Conservation (phyloP, 2,888 invertebrate genomes). For the Chaetogeoica ovagalla region DNA sequence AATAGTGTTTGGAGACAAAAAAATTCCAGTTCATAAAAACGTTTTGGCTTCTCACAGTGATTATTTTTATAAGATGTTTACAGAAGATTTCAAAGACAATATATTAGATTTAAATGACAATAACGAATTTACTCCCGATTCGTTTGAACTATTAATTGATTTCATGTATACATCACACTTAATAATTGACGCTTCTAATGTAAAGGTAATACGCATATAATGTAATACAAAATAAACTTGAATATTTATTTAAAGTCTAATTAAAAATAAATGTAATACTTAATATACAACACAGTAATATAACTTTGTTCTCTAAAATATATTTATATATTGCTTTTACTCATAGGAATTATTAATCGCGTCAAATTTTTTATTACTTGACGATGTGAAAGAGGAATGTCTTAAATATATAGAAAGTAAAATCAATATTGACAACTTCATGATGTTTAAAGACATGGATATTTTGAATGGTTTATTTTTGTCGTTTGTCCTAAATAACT, state of each 20-base stretch:
- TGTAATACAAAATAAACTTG: neutral
- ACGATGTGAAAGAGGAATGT: neutral
- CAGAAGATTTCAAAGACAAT: neutral
- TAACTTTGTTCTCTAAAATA: too few relatives aligned
- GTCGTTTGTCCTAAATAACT: neutral
- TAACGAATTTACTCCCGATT: neutral
- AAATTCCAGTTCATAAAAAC: neutral
- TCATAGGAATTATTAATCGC: neutral
- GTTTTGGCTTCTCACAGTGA: neutral
- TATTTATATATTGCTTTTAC: neutral
- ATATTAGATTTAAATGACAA: neutral
- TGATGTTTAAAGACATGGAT: neutral
- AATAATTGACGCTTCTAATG: neutral
- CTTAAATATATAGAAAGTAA: neutral
- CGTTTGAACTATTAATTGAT: neutral
- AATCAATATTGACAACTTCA: neutral
- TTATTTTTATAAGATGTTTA: neutral
- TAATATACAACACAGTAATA: too few relatives aligned
- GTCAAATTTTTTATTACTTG: neutral
- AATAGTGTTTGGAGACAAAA: neutral
- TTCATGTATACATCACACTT: neutral
- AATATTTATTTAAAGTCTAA: too few relatives aligned
- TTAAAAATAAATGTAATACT: too few relatives aligned
- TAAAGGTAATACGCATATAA: neutral
- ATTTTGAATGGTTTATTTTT: neutral